Percentiles rank a stretch among this genome's conserved stretches.
Conservation (phyloP, 2,888 invertebrate species). For the Nomada fucata region DNA sequence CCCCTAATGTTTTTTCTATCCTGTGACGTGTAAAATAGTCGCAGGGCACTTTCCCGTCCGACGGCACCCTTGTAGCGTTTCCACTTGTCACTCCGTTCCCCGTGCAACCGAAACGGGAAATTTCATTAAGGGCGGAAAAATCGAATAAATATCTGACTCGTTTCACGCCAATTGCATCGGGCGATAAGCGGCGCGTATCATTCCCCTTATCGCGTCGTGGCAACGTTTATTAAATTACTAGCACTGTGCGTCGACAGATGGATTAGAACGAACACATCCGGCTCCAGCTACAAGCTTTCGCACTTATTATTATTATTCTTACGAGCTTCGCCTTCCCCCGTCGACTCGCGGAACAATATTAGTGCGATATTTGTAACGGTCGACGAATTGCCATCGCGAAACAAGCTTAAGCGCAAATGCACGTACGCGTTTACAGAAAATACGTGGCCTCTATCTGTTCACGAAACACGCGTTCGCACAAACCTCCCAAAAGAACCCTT, state of each 20-base stretch:
- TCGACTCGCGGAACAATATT: background rate
- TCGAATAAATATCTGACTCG: slow-evolving; percentile 54
- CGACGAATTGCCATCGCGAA: background rate
- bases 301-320: background rate
- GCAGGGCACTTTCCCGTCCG: slow-evolving; percentile 53
- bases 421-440: background rate
- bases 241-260: too few species aligned
- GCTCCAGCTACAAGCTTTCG: too few species aligned
- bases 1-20: slow-evolving; percentile 60
- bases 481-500: background rate
- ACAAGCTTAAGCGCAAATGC: background rate
- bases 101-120: slow-evolving; percentile 42
- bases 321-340: background rate
- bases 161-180: background rate
- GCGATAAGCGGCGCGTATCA: too few species aligned
- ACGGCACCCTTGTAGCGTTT: slow-evolving; percentile 32
- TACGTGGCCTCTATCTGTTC: background rate
- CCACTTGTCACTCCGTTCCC: slow-evolving; percentile 42
- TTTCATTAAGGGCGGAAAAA: slow-evolving; percentile 63
- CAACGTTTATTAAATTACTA: too few species aligned
- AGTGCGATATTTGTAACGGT: background rate
- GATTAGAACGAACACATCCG: too few species aligned
- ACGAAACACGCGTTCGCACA: slow-evolving; percentile 1
- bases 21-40: slow-evolving; percentile 56
- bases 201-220: too few species aligned